Evolutionary conservation across 1,140 invertebrate species (phyloP), one percentile per base, ranked within the genome.

Genomic region (Nasonia vitripennis): DNA sequence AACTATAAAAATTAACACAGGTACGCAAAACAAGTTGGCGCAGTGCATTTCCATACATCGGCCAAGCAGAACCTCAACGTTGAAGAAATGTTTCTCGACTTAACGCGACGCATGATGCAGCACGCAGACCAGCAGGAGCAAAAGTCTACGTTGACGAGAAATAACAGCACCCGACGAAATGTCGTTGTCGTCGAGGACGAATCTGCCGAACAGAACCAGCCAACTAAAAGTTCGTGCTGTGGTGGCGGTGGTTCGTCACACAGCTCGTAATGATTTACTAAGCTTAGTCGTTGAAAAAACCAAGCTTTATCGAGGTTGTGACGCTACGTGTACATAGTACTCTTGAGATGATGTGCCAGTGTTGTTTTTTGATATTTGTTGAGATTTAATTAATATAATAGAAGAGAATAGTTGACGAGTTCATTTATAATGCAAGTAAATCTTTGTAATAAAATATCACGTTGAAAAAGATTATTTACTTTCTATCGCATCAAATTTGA

Each of bases 51-150:
- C 93, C 96, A 98, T 88, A 99, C 98, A 20, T 99, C 99, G 37
- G 99, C 99, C 0, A 99, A 99, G 94, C 92, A 96, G 34, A 99
- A 99, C 92, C 95, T 96, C 92, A 97, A 98, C 41, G 97, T 99
- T 31, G 97, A 99, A 90, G 98, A 99, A 88, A 94, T 99, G 90
- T 99, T 99, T 92, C 91, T 98, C 70, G 96, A 98, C 87, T 92
- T 99, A 75, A 97, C 97, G 27, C 95, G 96, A 78, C 91, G 94
- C 74, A 96, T 96, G 95, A 94, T 96, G 74, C 91, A 93, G 45
- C 92, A 93, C 84, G 93, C 93, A 17, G 93, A 94, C 83, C 92
- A 93, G 88, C 91, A 92, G 23, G 91, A 93, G 67, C 92, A 94
- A 87, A 92, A 92, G 45, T 93, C 92, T 4, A 91, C 91, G 7